Evolutionary conservation across 2,888 invertebrate genomes (phyloP).

Genomic region (Cerastoderma edule): DNA sequence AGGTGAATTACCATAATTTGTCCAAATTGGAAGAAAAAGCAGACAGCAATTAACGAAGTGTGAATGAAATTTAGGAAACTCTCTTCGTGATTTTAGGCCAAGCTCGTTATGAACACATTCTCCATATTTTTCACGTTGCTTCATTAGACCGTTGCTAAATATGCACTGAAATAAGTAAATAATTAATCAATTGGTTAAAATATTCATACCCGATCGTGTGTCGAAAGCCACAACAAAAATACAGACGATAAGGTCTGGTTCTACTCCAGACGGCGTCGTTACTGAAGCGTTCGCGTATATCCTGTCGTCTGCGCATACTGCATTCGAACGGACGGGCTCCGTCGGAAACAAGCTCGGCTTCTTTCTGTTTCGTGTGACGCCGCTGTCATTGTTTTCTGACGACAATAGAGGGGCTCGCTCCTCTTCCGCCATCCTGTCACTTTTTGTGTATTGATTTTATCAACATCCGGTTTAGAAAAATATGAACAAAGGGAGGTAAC

Average conservation of each 20-base stretch:
- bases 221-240: constrained; percentile 85
- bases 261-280: constrained; percentile 65
- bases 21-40: no score
- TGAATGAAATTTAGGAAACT: no score
- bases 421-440: constrained; percentile 73
- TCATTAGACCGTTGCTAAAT: no score
- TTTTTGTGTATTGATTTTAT: constrained; percentile 50
- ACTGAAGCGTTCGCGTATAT: constrained; percentile 71
- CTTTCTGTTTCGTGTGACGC: constrained; percentile 60
- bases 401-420: constrained; percentile 73
- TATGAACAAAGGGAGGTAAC: not conserved
- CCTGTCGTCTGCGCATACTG: constrained; percentile 63
- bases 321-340: constrained; percentile 55
- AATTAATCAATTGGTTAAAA: no score
- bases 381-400: constrained; percentile 60
- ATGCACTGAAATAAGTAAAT: no score
- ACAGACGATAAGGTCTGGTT: constrained; percentile 79
- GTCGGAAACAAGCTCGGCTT: constrained; percentile 57
- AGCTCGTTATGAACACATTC: no score
- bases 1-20: no score
- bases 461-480: constrained; percentile 49
- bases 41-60: no score
- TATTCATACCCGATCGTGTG: constrained; percentile 78
- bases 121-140: no score
- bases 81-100: no score